Percentiles rank a stretch among this genome's conserved stretches.
Evolutionary conservation across 2,888 invertebrate genomes (phyloP).

Genomic region (Encarsia formosa): DNA sequence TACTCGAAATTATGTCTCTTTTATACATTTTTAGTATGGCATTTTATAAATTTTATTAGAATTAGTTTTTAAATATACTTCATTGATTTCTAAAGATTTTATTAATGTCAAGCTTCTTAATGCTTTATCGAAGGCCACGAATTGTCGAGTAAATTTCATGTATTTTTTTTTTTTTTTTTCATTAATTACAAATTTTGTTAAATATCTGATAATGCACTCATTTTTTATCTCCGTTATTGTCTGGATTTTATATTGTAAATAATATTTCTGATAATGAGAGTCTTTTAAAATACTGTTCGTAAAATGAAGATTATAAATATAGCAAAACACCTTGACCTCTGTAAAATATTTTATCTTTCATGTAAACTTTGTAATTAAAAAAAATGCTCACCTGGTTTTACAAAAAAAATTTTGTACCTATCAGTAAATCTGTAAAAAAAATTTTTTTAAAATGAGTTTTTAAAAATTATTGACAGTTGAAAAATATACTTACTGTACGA

Average conservation of each 20-base stretch:
- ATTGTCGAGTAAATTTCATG: not conserved
- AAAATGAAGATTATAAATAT: constrained; percentile 13
- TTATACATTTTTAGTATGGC: constrained; percentile 34
- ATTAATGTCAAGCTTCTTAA: constrained; percentile 9
- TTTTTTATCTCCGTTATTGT: not conserved
- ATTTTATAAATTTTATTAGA: constrained; percentile 23
- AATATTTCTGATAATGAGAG: constrained; percentile 5
- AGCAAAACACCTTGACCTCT: constrained; percentile 13
- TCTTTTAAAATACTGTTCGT: constrained; percentile 1
- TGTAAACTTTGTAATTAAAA: constrained; percentile 22
- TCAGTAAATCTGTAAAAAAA: too few relatives aligned
- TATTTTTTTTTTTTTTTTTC: not conserved
- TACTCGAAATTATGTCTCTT: constrained; percentile 27
- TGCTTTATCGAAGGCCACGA: constrained; percentile 23
- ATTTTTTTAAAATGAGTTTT: not conserved
- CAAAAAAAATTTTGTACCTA: not conserved
- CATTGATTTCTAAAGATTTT: constrained; percentile 4
- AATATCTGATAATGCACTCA: not conserved
- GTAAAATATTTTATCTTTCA: constrained; percentile 22
- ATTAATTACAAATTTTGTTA: not conserved
- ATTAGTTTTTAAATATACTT: constrained; percentile 16
- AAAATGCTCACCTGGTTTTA: not conserved
- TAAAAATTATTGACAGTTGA: too few relatives aligned
- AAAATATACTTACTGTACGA: too few relatives aligned
- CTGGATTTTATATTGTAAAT: constrained; percentile 17